Percentiles rank a stretch among this genome's conserved stretches.
These are phyloP conservation scores for Anorthoa munda DNA, from an alignment of 2,888 invertebrate species.

Conservation along the genomic window DNA sequence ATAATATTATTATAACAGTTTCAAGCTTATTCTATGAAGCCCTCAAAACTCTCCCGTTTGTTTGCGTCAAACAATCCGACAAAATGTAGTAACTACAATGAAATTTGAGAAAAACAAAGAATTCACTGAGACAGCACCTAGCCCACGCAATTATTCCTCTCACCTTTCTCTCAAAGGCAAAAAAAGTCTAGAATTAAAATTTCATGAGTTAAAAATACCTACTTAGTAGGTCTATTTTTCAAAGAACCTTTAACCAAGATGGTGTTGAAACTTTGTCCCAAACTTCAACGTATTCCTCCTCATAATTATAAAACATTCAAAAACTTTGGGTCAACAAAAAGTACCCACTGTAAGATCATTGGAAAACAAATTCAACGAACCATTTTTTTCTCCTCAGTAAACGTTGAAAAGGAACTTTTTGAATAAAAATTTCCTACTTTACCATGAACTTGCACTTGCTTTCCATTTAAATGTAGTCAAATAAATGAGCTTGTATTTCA, in stretches of 20 bases:
- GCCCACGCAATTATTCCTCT: slow-evolving; percentile 35
- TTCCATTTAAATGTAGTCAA: slow-evolving; percentile 57
- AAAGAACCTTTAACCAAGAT: slow-evolving; percentile 38
- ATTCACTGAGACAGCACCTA: not conserved
- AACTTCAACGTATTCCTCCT: slow-evolving; percentile 36
- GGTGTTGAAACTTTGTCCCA: slow-evolving; percentile 20
- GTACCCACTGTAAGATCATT: slow-evolving; percentile 51
- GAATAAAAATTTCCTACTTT: slow-evolving; percentile 59
- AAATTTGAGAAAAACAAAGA: slow-evolving; percentile 36
- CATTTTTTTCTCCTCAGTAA: slow-evolving; percentile 54
- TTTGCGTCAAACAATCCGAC: slow-evolving; percentile 28
- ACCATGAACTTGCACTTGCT: slow-evolving; percentile 53
- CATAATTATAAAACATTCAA: slow-evolving; percentile 52
- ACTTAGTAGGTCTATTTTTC: slow-evolving; percentile 3
- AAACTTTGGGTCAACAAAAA: slow-evolving; percentile 48
- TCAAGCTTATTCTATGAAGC: slow-evolving; percentile 28
- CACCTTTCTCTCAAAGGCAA: slow-evolving; percentile 37
- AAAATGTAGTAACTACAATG: slow-evolving; percentile 31
- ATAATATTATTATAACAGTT: not conserved
- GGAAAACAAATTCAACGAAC: slow-evolving; percentile 64
- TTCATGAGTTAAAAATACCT: not conserved
- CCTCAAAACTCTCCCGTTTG: slow-evolving; percentile 13
- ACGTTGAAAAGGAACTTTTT: slow-evolving; percentile 56
- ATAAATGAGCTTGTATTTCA: slow-evolving; percentile 63
- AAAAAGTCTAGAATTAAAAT: slow-evolving; percentile 1